Evolutionary conservation across 2,888 invertebrate species (phyloP).

Genomic region (Hypolimnas misippus): DNA sequence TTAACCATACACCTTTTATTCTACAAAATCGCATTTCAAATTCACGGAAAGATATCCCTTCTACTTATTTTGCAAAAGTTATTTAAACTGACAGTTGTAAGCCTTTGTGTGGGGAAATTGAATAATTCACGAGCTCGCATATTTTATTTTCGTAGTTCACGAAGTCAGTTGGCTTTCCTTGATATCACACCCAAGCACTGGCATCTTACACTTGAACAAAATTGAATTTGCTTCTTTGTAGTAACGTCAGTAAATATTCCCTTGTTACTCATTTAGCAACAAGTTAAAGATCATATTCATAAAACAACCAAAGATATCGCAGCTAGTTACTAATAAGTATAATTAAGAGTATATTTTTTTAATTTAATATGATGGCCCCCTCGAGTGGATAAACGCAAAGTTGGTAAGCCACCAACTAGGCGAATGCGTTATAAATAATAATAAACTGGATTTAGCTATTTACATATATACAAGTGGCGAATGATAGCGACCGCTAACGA

Average conservation of each 20-base stretch:
- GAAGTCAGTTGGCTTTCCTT: conserved; percentile 29
- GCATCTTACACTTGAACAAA: conserved; percentile 30
- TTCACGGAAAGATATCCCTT: neutral
- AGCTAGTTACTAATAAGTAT: too few relatives aligned
- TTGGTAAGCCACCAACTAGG: too few relatives aligned
- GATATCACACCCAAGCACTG: conserved; percentile 34
- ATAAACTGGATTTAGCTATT: too few relatives aligned
- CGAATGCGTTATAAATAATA: too few relatives aligned
- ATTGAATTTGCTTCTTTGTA: conserved; percentile 31
- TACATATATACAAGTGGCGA: too few relatives aligned
- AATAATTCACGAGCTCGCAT: conserved; percentile 29
- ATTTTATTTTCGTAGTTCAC: conserved; percentile 35
- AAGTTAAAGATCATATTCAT: neutral
- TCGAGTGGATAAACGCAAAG: too few relatives aligned
- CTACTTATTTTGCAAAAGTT: neutral
- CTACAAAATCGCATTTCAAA: neutral
- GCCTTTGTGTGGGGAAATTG: conserved; percentile 25
- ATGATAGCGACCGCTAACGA: too few relatives aligned
- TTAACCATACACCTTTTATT: too few relatives aligned
- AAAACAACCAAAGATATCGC: too few relatives aligned
- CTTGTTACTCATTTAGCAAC: neutral
- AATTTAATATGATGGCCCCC: too few relatives aligned
- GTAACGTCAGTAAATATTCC: conserved; percentile 10
- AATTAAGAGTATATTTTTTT: too few relatives aligned
- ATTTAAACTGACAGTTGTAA: conserved; percentile 22